phyloP scores from a whole-genome alignment of 2,113 vertebrate species.

The Canis aureus region DNA sequence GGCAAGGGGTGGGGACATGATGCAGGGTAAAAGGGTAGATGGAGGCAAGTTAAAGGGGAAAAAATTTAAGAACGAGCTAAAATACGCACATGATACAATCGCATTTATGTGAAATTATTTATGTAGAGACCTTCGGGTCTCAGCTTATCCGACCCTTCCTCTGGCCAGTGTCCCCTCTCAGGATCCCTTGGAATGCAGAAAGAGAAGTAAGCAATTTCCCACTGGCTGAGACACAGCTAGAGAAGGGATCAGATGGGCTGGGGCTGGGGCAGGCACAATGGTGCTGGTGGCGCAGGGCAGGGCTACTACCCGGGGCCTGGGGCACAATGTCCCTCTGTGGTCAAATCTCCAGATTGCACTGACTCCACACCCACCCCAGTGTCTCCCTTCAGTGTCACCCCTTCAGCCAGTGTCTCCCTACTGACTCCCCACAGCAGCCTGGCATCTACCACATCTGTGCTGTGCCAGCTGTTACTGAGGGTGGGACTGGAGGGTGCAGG shows the following conservation, averaged over 20 bases:
- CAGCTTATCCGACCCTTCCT: neutral
- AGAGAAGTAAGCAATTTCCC: neutral
- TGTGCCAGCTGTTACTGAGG: neutral
- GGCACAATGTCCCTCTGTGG: too few species aligned
- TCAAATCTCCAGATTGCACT: neutral
- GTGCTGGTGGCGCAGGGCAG: neutral
- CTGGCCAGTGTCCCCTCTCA: neutral
- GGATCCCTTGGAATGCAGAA: neutral
- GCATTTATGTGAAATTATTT: neutral
- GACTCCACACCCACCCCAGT: neutral
- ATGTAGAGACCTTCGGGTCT: neutral
- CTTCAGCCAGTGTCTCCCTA: neutral
- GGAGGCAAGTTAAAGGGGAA: neutral
- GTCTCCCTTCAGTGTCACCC: too few species aligned
- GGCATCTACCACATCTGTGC: neutral
- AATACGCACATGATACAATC: neutral
- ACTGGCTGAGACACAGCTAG: neutral
- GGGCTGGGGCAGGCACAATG: neutral
- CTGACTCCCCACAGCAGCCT: neutral
- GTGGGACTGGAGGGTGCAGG: neutral
- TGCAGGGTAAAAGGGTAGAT: neutral
- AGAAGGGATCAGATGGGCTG: fast-evolving
- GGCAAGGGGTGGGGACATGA: neutral
- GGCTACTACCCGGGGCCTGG: fast-evolving
- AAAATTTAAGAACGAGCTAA: neutral